Base-by-base conservation (phyloP, 2,797 vertebrate species). In the Neostethus bicornis region DNA sequence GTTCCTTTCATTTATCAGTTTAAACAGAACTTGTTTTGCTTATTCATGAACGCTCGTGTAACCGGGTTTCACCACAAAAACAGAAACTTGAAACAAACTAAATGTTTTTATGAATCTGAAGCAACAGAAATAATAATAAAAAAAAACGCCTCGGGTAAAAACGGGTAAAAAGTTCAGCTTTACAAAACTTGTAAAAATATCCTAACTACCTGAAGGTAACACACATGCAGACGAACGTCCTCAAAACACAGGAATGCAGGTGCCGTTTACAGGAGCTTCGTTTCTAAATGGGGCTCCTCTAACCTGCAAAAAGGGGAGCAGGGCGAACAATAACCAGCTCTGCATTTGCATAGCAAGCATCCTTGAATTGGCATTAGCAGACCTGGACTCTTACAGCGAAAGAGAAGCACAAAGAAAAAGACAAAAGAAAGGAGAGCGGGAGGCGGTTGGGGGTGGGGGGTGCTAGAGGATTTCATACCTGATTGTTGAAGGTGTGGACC, bases 31-130 rank as follows among this genome's bases (percentile, higher is more conserved):
- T 7, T 45, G 10, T 24, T 28, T 37, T 23, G 13, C n/a, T n/a
- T n/a, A n/a, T n/a, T n/a, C n/a, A 2, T 1, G 32, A 70, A 61
- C 28, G 55, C 31, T 23, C 61, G 66, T 56, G 61, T 57, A 51
- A 54, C 38, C 2, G 70, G 52, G 7, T 5, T 34, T 13, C 21
- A 61, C 47, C 52, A 70, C 9, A 48, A 74, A 66, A 71, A 69
- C 56, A 51, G 48, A 79, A 74, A 80, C 79, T 70, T 74, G 79
- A 81, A 79, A 61, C 21, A 77, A 58, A 83, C 74, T 77, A 73
- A 71, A 64, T 76, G 65, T 73, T 80, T 77, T 80, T 73, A 82
- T 35, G 50, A 79, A 68, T 79, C 64, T 53, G 70, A 50, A 66
- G 64, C 73, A 71, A 77, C 76, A 41, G 66, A 63, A 72, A 70